Conservation (phyloP, 2,113 vertebrate species). For the Mola mola region DNA sequence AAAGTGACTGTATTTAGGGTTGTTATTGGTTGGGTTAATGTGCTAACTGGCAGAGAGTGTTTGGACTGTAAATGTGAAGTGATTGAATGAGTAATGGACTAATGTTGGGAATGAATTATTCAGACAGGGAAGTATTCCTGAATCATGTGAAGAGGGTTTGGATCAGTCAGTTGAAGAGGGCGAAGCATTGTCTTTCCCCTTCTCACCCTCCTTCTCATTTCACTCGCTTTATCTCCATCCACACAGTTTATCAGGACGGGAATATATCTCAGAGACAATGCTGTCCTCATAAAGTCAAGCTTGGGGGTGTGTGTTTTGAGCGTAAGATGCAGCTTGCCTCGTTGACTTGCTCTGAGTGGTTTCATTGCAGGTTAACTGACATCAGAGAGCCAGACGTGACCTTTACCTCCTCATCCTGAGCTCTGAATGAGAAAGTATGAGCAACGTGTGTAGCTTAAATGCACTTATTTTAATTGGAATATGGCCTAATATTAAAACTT, state of each 20-base stretch:
- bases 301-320: slow-evolving; percentile 30
- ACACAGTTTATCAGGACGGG: slow-evolving; percentile 37
- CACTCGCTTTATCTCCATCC: slow-evolving; percentile 25
- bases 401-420: slow-evolving; percentile 5
- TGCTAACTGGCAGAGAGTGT: slow-evolving; percentile 36
- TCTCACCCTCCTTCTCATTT: slow-evolving; percentile 12
- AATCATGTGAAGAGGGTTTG: slow-evolving; percentile 56
- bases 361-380: slow-evolving; percentile 44
- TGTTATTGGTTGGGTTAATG: slow-evolving; percentile 56
- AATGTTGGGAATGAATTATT: slow-evolving; percentile 65
- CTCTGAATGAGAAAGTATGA: slow-evolving; percentile 8
- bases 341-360: slow-evolving; percentile 59
- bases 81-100: slow-evolving; percentile 47
- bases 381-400: slow-evolving; percentile 29
- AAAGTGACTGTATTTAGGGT: slow-evolving; percentile 17
- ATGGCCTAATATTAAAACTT: background rate
- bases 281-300: slow-evolving; percentile 51
- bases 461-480: background rate
- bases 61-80: slow-evolving; percentile 42
- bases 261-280: slow-evolving; percentile 27
- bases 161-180: slow-evolving; percentile 45
- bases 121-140: slow-evolving; percentile 59
- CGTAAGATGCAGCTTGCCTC: slow-evolving; percentile 40
- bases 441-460: slow-evolving; percentile 15
- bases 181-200: slow-evolving; percentile 44